Conservation (phyloP, 2,888 invertebrate genomes). For the Ormyrus nitidulus region DNA sequence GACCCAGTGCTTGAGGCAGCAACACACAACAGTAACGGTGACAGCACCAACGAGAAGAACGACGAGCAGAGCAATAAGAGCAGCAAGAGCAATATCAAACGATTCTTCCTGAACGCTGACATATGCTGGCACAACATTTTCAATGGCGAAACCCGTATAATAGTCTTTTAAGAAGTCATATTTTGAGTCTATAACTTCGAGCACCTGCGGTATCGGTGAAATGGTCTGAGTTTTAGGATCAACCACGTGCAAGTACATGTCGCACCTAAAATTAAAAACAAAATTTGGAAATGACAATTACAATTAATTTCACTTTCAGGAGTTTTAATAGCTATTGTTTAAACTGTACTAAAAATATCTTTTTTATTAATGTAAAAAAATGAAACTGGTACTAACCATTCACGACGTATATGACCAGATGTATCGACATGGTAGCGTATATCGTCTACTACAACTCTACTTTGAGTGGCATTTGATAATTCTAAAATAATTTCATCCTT, state of each 20-base stretch:
- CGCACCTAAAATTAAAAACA: constrained; percentile 80
- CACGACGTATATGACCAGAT: constrained; percentile 80
- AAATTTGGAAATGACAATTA: not conserved
- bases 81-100: constrained; percentile 91
- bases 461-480: constrained; percentile 85
- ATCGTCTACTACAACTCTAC: constrained; percentile 87
- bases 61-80: constrained; percentile 89
- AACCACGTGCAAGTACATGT: constrained; percentile 90
- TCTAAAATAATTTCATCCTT: constrained; percentile 84
- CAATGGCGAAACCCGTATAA: constrained; percentile 85
- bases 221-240: constrained; percentile 85
- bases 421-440: constrained; percentile 85
- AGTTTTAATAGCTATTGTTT: not conserved
- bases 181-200: constrained; percentile 89
- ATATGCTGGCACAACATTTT: constrained; percentile 85
- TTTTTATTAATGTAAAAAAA: constrained; percentile 9
- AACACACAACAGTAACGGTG: constrained; percentile 91
- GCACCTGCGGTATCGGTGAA: constrained; percentile 85
- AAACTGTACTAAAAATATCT: not conserved
- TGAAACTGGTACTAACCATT: constrained; percentile 78
- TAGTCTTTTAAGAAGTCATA: constrained; percentile 90
- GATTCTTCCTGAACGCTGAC: constrained; percentile 83
- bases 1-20: constrained; percentile 92
- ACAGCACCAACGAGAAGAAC: constrained; percentile 91
- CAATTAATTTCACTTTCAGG: not conserved